phyloP scores from a whole-genome alignment of 2,888 invertebrate genomes.

The Gari tellinella region DNA sequence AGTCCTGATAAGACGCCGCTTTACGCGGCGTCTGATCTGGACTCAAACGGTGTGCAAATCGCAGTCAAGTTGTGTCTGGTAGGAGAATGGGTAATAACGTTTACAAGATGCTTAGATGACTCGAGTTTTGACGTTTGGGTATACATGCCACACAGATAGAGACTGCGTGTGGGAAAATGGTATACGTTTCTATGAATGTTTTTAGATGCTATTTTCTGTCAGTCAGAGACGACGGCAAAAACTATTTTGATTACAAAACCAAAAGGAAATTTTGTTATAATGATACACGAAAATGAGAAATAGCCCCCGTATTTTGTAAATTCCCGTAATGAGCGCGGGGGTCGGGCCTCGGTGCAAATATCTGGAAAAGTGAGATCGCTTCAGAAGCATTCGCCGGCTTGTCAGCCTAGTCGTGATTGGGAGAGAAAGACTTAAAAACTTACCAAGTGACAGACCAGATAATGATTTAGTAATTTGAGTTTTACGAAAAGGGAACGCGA shows the following conservation, averaged over 20 bases:
- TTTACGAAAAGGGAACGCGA: conserved; percentile 8
- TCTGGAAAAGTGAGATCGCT: conserved; percentile 56
- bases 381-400: too few species aligned
- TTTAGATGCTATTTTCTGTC: conserved; percentile 62
- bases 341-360: conserved; percentile 35
- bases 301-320: conserved; percentile 30
- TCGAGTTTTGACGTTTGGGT: conserved; percentile 28
- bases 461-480: conserved; percentile 30
- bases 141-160: conserved; percentile 47
- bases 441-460: conserved; percentile 32
- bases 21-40: too few species aligned
- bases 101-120: too few species aligned
- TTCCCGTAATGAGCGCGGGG: conserved; percentile 42
- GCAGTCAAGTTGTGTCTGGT: too few species aligned
- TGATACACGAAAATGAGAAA: conserved; percentile 48
- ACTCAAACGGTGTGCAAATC: too few species aligned
- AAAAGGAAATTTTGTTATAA: conserved; percentile 42
- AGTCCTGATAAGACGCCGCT: too few species aligned
- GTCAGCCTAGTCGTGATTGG: not conserved
- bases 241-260: conserved; percentile 62
- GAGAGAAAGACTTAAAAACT: conserved; percentile 18
- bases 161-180: conserved; percentile 58
- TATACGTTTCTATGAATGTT: conserved; percentile 58
- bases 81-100: too few species aligned
- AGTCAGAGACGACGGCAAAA: conserved; percentile 45